These are phyloP conservation scores for Decapterus maruadsi DNA, from an alignment of 2,797 vertebrate genomes.

Conservation along the genomic window DNA sequence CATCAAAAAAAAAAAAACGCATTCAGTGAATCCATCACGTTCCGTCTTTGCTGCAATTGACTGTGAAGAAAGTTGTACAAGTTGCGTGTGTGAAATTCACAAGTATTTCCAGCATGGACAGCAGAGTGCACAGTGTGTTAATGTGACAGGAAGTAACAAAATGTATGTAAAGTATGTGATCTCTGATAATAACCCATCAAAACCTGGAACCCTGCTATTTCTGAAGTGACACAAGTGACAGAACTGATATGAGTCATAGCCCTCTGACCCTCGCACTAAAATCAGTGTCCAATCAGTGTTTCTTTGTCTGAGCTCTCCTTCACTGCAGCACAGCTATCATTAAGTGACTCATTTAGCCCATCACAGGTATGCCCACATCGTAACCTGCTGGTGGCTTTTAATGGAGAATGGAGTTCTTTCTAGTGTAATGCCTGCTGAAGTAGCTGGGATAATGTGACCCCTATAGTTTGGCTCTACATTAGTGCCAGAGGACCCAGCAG, in stretches of 20 bases:
- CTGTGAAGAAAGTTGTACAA: background rate
- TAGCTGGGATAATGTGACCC: conserved; percentile 74
- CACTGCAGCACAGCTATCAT: conserved; percentile 74
- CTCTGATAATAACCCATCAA: conserved; percentile 53
- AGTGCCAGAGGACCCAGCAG: conserved; percentile 81
- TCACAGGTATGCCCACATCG: conserved; percentile 74
- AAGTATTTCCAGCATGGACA: conserved; percentile 2
- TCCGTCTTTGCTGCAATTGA: background rate
- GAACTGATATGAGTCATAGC: conserved; percentile 74
- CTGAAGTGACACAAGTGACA: conserved; percentile 67
- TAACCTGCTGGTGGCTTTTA: conserved; percentile 77
- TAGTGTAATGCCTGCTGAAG: conserved; percentile 70
- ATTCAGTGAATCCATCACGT: background rate
- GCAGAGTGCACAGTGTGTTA: conserved; percentile 33
- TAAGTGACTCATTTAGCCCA: conserved; percentile 82
- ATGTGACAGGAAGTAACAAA: conserved; percentile 50
- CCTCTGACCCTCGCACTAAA: conserved; percentile 67
- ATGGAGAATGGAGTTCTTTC: conserved; percentile 68
- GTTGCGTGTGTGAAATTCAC: conserved; percentile 1
- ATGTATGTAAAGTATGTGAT: conserved; percentile 61
- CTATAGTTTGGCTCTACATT: conserved; percentile 81
- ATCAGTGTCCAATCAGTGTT: conserved; percentile 81
- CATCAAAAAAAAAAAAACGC: background rate
- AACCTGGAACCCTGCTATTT: conserved; percentile 51
- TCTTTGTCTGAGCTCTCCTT: conserved; percentile 78